Evolutionary conservation across 2,113 vertebrate species (phyloP).

Genomic region (Cyprinodon variegatus): DNA sequence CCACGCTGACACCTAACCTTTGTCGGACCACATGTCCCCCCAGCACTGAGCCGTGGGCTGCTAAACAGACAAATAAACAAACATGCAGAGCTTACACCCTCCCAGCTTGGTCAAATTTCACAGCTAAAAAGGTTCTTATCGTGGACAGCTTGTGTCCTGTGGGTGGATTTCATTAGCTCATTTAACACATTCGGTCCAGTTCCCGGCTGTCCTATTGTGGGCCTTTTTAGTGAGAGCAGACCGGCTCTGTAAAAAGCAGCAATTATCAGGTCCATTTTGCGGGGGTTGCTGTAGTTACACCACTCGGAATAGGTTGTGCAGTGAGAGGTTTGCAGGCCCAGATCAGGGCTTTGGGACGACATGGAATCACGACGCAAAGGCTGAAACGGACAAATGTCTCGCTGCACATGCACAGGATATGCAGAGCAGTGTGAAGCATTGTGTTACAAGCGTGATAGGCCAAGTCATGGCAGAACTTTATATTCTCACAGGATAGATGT

Average conservation of each 20-base stretch:
- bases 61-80: conserved; percentile 74
- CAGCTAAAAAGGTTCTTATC: conserved; percentile 75
- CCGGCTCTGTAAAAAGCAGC: conserved; percentile 64
- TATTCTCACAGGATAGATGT: conserved; percentile 46
- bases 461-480: conserved; percentile 47
- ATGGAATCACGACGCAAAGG: conserved; percentile 41
- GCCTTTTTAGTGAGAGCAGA: conserved; percentile 61
- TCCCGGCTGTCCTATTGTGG: conserved; percentile 69
- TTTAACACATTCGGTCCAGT: conserved; percentile 70
- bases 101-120: conserved; percentile 61
- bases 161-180: conserved; percentile 77
- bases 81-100: conserved; percentile 61
- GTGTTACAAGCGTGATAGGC: conserved; percentile 65
- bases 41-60: conserved; percentile 57
- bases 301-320: conserved; percentile 58
- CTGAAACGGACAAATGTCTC: conserved; percentile 56
- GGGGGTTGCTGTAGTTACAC: conserved; percentile 67
- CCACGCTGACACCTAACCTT: conserved; percentile 68
- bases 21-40: conserved; percentile 66
- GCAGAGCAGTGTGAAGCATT: conserved; percentile 51
- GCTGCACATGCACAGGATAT: conserved; percentile 42
- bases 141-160: conserved; percentile 72
- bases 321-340: conserved; percentile 39
- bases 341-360: conserved; percentile 41
- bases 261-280: conserved; percentile 72